Evolutionary conservation across 2,888 invertebrate species (phyloP), one percentile per base, ranked within the genome.

Genomic region (Melipona beecheii): DNA sequence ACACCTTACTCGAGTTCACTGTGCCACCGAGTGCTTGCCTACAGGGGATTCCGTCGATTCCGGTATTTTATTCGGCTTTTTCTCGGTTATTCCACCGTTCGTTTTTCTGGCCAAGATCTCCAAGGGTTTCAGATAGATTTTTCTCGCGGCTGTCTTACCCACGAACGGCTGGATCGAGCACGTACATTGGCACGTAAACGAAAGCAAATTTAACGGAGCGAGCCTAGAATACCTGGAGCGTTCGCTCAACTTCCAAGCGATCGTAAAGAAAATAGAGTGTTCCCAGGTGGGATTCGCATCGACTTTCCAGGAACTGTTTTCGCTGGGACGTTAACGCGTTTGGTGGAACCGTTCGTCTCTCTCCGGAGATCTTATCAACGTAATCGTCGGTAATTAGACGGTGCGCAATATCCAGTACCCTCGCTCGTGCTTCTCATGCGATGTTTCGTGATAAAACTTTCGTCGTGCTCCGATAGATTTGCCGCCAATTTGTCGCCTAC

Each of bases 351-450:
- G 60, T 60, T n/a, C 65, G 77, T 62, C 66, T 50, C n/a, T 50
- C n/a, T 11, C 27, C 4, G 19, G 24, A 66, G 66, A 81, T 83
- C 71, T 81, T 75, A 71, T 75, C 81, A 75, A 6, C 15, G 70
- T 81, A 82, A 76, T 81, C 74, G 76, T 50, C 56, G 72, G 58
- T 83, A 81, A 83, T 83, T 83, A 81, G 83, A 83, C 69, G 64
- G 52, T 50, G 72, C 64, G 65, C 76, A 81, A 81, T 83, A 81
- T 81, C 71, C 76, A 56, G 60, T 31, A 52, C 24, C 24, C 76
- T 81, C 72, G 76, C 15, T 43, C 54, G 36, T 73, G 66, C 64
- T n/a, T 31, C 60, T 50, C 73, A 74, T 58, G 69, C 73, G 78
- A 68, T 62, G 36, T 58, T 60, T 24, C 31, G 27, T 60, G 68